phyloP scores from a whole-genome alignment of 2,113 vertebrate species.

The Marmota monax region DNA sequence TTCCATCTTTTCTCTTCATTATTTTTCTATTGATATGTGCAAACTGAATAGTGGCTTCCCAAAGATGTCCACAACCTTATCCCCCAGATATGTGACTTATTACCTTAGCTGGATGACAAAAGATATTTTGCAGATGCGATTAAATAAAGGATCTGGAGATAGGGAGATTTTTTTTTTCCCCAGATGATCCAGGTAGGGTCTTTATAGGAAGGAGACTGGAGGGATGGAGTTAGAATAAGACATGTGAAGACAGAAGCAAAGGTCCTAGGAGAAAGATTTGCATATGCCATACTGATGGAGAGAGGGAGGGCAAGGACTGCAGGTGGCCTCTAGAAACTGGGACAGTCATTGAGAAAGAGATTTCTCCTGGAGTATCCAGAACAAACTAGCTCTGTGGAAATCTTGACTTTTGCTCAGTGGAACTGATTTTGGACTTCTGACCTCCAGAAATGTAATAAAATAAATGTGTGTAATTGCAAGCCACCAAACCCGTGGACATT shows the following conservation, averaged over 20 bases:
- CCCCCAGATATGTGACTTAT: background rate
- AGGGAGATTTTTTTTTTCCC: background rate
- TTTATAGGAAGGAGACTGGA: background rate
- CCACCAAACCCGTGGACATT: background rate
- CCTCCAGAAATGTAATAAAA: background rate
- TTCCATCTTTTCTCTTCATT: background rate
- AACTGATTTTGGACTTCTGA: constrained; percentile 6
- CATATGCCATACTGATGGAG: fast-evolving
- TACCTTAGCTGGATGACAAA: background rate
- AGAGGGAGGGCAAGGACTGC: background rate
- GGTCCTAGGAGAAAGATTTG: background rate
- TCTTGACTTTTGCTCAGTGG: background rate
- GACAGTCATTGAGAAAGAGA: background rate
- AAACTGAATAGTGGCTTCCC: background rate
- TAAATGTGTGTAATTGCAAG: background rate
- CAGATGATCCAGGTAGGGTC: background rate
- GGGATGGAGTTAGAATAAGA: background rate
- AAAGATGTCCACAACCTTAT: background rate
- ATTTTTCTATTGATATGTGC: background rate
- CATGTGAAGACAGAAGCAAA: background rate
- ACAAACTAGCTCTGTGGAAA: background rate
- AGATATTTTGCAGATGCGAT: background rate
- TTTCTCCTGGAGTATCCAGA: background rate
- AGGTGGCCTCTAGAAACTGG: background rate
- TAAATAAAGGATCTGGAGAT: background rate